phyloP scores from a whole-genome alignment of 2,888 invertebrate genomes.

The Corythucha ciliata region DNA sequence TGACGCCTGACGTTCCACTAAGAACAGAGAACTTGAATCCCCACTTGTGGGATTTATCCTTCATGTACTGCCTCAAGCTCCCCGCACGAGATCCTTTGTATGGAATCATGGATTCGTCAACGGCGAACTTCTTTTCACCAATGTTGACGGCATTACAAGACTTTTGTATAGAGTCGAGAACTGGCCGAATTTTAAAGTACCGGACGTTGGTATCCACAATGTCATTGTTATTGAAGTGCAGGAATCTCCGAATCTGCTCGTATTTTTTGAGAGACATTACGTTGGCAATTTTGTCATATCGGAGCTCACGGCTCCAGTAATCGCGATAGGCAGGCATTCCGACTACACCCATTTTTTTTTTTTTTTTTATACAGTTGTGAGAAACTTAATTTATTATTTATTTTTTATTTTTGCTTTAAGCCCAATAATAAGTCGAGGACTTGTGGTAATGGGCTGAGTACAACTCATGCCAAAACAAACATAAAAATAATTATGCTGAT shows the following conservation, averaged over 20 bases:
- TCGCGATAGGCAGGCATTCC: constrained; percentile 7
- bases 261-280: constrained; percentile 13
- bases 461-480: no score
- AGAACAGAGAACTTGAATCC: constrained; percentile 39
- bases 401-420: no score
- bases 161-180: not conserved
- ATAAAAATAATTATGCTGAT: no score
- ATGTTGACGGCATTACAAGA: constrained; percentile 16
- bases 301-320: not conserved
- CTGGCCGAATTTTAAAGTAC: constrained; percentile 8
- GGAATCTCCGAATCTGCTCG: not conserved
- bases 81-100: constrained; percentile 39
- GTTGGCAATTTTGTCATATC: constrained; percentile 11
- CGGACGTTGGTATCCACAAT: not conserved
- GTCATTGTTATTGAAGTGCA: constrained; percentile 12
- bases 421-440: no score
- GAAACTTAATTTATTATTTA: no score
- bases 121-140: constrained; percentile 30
- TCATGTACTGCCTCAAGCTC: constrained; percentile 38
- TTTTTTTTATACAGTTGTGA: no score
- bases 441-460: no score
- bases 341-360: constrained; percentile 15
- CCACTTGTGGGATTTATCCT: constrained; percentile 39
- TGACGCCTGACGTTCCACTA: constrained; percentile 38
- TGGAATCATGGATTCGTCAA: constrained; percentile 40